Conservation (phyloP, 2,113 vertebrate species). For the Bufo gargarizans region DNA sequence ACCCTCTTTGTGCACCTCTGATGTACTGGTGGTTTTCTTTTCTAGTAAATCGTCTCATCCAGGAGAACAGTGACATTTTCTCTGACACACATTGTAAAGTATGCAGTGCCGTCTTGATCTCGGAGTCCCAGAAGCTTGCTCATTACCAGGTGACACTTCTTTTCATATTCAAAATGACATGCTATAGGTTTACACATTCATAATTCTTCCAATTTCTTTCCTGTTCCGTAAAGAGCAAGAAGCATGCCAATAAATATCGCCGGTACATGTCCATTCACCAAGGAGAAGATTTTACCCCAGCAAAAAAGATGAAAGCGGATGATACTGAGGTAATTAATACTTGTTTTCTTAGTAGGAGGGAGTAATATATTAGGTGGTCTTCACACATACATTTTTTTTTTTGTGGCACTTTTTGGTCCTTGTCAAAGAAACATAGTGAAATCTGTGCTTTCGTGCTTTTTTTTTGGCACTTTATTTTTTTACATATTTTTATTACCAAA, state of each 20-base stretch:
- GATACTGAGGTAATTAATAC: not conserved
- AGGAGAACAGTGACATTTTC: constrained; percentile 91
- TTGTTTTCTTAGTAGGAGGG: not conserved
- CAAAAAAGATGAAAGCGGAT: constrained; percentile 74
- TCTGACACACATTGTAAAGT: constrained; percentile 93
- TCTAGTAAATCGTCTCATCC: constrained; percentile 90
- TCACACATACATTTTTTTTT: too few relatives aligned
- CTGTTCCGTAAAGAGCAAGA: constrained; percentile 84
- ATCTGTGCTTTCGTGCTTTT: too few relatives aligned
- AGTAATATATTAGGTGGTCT: too few relatives aligned
- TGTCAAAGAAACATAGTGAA: too few relatives aligned
- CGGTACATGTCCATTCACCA: constrained; percentile 84
- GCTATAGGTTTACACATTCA: not conserved
- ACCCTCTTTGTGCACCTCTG: not conserved
- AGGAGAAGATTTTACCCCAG: constrained; percentile 68
- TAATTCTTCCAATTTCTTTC: constrained; percentile 43
- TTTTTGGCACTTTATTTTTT: too few relatives aligned
- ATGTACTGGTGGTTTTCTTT: constrained; percentile 19
- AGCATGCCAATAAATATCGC: constrained; percentile 94
- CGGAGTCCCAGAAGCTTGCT: constrained; percentile 94
- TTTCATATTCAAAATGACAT: not conserved
- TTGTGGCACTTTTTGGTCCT: too few relatives aligned
- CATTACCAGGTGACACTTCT: constrained; percentile 89
- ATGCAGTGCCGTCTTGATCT: constrained; percentile 93
- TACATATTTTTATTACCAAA: too few relatives aligned